phyloP scores from a whole-genome alignment of 1,140 invertebrate genomes.

The Pseudomyrmex flavicornis region DNA sequence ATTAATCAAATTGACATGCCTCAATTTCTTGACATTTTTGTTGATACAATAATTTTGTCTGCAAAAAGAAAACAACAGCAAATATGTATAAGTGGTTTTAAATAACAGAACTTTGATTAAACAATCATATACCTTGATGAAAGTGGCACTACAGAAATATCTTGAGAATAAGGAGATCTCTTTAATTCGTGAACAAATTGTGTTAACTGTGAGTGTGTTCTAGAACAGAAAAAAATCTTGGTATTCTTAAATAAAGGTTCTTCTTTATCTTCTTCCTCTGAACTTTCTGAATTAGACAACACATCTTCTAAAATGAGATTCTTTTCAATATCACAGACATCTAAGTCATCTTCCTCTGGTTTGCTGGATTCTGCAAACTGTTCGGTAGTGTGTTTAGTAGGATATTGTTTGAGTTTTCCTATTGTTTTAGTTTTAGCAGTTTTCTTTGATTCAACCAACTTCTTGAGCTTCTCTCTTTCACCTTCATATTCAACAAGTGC shows the following conservation, averaged over 20 bases:
- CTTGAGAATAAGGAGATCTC: slow-evolving; percentile 91
- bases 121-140: slow-evolving; percentile 88
- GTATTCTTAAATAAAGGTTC: slow-evolving; percentile 81
- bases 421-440: slow-evolving; percentile 68
- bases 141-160: slow-evolving; percentile 92
- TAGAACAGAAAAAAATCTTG: slow-evolving; percentile 96
- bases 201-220: slow-evolving; percentile 98
- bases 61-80: slow-evolving; percentile 44
- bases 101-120: slow-evolving; percentile 32
- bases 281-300: slow-evolving; percentile 82
- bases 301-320: slow-evolving; percentile 73
- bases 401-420: slow-evolving; percentile 71
- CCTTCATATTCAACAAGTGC: slow-evolving; percentile 86
- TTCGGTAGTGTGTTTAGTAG: slow-evolving; percentile 53
- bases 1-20: slow-evolving; percentile 94
- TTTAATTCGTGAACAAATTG: slow-evolving; percentile 97
- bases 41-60: slow-evolving; percentile 97
- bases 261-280: slow-evolving; percentile 84
- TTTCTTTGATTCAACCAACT: slow-evolving; percentile 74
- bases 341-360: slow-evolving; percentile 50
- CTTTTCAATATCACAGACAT: slow-evolving; percentile 84
- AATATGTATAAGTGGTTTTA: slow-evolving; percentile 4
- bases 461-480: slow-evolving; percentile 85
- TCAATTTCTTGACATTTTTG: slow-evolving; percentile 90
- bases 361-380: slow-evolving; percentile 65